A percentile compares a stretch with the other conserved stretches of the same genome.
These are phyloP conservation scores for Enteromius thamalakanensis DNA, from an alignment of 2,797 vertebrate species.

Conservation along the genomic window DNA sequence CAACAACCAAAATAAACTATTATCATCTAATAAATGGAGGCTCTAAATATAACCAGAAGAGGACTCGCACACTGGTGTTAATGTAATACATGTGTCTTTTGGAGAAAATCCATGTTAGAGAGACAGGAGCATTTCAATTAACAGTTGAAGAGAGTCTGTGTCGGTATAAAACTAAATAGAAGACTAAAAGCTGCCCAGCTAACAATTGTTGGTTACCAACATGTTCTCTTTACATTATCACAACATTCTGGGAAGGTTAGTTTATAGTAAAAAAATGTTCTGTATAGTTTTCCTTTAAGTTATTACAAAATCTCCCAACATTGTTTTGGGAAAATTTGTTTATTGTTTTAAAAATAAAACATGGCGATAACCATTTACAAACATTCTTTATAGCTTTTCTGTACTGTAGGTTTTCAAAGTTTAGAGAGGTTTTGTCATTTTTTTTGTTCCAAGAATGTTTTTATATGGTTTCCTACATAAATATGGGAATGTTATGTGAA, in stretches of 20 bases:
- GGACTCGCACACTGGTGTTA: neutral
- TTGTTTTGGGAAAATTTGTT: neutral
- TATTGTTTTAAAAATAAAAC: neutral
- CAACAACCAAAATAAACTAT: neutral
- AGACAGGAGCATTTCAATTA: neutral
- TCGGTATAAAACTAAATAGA: neutral
- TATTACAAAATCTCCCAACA: neutral
- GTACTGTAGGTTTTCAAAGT: too few species aligned
- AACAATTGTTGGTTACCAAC: neutral
- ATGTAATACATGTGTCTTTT: neutral
- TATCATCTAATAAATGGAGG: neutral
- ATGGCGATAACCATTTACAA: too few species aligned
- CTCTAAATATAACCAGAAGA: neutral
- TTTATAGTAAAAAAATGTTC: neutral
- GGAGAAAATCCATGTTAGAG: neutral
- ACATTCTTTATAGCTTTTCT: too few species aligned
- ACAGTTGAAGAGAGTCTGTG: neutral
- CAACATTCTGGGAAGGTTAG: neutral
- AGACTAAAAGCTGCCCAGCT: neutral
- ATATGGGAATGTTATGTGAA: neutral
- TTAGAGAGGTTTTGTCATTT: too few species aligned
- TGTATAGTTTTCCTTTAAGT: neutral
- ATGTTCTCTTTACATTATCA: neutral
- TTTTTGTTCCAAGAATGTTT: too few species aligned
- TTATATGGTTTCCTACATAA: neutral